Conservation (phyloP, 2,888 invertebrate species). For the Tolmerus cingulatus region DNA sequence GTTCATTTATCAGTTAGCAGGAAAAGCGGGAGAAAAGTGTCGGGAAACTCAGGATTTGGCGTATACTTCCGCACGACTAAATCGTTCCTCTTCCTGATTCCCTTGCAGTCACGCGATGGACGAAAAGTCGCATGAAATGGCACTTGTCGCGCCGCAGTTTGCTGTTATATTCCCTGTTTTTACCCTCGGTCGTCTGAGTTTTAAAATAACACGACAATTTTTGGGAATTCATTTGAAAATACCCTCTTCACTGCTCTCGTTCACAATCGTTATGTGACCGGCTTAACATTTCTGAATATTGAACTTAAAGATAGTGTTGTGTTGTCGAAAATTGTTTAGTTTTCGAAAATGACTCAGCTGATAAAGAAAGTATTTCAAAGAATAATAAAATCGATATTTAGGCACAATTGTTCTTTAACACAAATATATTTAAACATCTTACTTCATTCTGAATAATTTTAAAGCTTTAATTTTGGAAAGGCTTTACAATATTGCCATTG, state of each 20-base stretch:
- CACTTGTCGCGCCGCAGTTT: background rate
- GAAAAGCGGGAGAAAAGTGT: background rate
- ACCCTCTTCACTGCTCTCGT: background rate
- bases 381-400: no score
- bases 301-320: background rate
- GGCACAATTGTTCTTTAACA: no score
- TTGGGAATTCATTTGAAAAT: background rate
- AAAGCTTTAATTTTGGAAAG: no score
- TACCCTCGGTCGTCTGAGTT: background rate
- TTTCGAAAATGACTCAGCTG: background rate
- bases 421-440: no score
- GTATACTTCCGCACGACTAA: background rate
- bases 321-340: background rate
- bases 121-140: background rate
- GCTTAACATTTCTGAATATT: background rate
- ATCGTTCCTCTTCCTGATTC: background rate
- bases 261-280: background rate
- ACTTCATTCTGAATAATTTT: no score
- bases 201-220: background rate
- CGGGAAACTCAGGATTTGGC: background rate
- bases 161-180: background rate
- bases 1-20: slow-evolving; percentile 4
- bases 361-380: no score
- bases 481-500: no score
- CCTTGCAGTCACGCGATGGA: background rate